These are phyloP conservation scores for Notolabrus celidotus DNA, from an alignment of 2,797 vertebrate species.

Conservation along the genomic window DNA sequence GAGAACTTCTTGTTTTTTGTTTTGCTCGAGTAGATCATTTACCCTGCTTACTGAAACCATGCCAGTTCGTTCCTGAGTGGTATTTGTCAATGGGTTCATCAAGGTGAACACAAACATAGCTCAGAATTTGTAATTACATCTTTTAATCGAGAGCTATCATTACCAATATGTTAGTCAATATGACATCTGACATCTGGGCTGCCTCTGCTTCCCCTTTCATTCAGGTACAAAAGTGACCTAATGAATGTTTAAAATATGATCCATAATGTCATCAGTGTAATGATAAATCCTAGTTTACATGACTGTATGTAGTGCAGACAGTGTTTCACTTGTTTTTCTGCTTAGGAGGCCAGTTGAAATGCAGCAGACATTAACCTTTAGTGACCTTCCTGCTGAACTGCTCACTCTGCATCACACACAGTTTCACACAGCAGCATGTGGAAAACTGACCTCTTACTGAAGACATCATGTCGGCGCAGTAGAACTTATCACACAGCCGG, in stretches of 20 bases:
- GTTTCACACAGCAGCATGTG: conserved; percentile 38
- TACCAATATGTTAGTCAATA: conserved; percentile 15
- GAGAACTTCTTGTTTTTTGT: conserved; percentile 74
- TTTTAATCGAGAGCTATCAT: conserved; percentile 37
- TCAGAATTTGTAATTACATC: conserved; percentile 25
- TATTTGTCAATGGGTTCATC: conserved; percentile 60
- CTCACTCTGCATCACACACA: conserved; percentile 48
- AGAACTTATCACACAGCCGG: conserved; percentile 8
- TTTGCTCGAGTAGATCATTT: conserved; percentile 84
- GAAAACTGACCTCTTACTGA: conserved; percentile 38
- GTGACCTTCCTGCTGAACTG: conserved; percentile 53
- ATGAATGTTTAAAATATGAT: conserved; percentile 11
- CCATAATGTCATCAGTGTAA: conserved; percentile 6
- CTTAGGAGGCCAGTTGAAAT: conserved; percentile 32
- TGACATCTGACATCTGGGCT: conserved; percentile 15
- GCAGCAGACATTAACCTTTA: conserved; percentile 34
- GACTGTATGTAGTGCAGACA: conserved; percentile 13
- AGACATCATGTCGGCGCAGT: conserved; percentile 23
- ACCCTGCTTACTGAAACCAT: conserved; percentile 62
- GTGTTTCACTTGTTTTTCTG: conserved; percentile 29
- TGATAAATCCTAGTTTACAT: conserved; percentile 8
- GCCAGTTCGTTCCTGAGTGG: conserved; percentile 60
- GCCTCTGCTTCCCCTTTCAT: conserved; percentile 22
- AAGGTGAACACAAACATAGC: conserved; percentile 37
- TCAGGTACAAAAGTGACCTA: conserved; percentile 9